phyloP scores from a whole-genome alignment of 1,140 invertebrate species.

The Ectropis grisescens region DNA sequence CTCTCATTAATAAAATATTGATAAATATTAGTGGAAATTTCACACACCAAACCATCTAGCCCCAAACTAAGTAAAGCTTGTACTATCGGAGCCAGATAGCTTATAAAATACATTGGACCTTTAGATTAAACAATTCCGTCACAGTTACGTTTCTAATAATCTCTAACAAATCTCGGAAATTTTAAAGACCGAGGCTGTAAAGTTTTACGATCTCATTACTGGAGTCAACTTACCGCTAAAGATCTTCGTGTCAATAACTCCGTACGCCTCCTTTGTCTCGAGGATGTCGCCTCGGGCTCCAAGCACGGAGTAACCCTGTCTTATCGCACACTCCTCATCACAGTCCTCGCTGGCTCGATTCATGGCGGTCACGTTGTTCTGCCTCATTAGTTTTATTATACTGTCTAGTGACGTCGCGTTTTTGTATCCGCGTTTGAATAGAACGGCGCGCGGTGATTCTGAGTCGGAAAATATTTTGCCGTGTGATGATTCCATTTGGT shows the following conservation, averaged over 20 bases:
- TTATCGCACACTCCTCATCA: constrained; percentile 31
- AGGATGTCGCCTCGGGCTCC: constrained; percentile 55
- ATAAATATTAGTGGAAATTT: no score
- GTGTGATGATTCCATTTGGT: constrained; percentile 49
- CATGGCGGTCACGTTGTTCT: constrained; percentile 40
- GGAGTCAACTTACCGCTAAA: constrained; percentile 50
- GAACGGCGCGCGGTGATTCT: constrained; percentile 43
- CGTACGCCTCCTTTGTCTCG: constrained; percentile 32
- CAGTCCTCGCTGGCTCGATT: constrained; percentile 27
- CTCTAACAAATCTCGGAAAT: no score
- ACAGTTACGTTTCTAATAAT: no score
- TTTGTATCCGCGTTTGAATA: constrained; percentile 49
- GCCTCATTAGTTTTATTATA: constrained; percentile 53
- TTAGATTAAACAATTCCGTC: no score
- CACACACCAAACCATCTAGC: no score
- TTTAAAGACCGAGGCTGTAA: no score
- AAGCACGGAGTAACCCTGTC: no score
- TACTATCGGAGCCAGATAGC: no score
- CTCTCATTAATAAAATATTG: no score
- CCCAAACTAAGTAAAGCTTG: no score
- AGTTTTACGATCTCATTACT: no score
- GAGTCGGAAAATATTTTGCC: constrained; percentile 53
- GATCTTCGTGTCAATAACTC: constrained; percentile 62
- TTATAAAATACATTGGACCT: no score
- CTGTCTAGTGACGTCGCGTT: constrained; percentile 51